Evolutionary conservation across 2,797 vertebrate species (phyloP), one percentile per base, ranked within the genome.

Genomic region (Gallinago solitaria): DNA sequence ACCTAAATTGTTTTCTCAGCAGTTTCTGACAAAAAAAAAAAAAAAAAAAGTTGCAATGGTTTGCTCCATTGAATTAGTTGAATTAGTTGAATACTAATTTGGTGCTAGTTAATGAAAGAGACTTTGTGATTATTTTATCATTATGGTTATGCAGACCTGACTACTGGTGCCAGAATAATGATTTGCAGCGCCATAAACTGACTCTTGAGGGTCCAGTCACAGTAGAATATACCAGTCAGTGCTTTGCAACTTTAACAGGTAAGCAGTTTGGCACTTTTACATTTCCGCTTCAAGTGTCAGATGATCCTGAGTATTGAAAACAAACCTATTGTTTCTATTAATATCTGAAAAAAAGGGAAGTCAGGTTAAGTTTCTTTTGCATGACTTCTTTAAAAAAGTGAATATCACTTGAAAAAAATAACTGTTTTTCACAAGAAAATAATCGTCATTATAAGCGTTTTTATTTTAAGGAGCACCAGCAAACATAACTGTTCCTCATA

Each of bases 151-250:
- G 14, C 67, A 98, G 98, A 97, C 41, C 97, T 98, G 74, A 98
- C 98, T 3, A 97, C 98, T 6, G 97, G 98, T 19, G 98, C 98
- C 4, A 96, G 98, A 81, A 98, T 95, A 74, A 92, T 98, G 69
- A 98, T 98, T 89, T 98, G 98, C 69, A 96, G 98, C 47, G 91
- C 93, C 98, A 98, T 94, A 97, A 98, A 83, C 97, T 98, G 70
- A 98, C 97, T 5, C 98, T 98, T 87, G 98, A 98, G 73, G 97
- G 98, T 90, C 97, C 97, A 1, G 98, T 97, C 73, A 98, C 97
- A 1, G 97, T 96, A 89, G 98, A 98, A 90, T 98, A 97, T 86
- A 98, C 98, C 89, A 98, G 97, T 41, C 88, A 95, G 51, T 98
- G 97, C 14, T 91, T 98, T 9, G 97, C 98, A 95, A 97, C 94